A percentile compares a stretch with the other conserved stretches of the same genome.
These are phyloP conservation scores for Idaea aversata DNA, from an alignment of 2,888 invertebrate species.

Conservation along the genomic window DNA sequence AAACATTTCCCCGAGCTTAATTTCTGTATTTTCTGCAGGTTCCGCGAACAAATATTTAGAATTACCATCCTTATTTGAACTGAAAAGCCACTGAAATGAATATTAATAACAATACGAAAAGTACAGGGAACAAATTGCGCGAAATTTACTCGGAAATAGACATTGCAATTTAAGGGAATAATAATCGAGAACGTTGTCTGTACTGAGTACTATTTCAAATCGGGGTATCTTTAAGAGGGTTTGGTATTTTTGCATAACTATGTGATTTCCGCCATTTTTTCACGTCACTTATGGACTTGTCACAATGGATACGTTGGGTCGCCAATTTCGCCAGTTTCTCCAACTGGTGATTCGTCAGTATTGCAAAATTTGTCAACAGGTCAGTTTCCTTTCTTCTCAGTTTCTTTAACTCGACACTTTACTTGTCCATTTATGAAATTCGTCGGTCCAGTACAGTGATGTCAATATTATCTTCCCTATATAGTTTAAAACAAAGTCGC, in stretches of 20 bases:
- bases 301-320: no score
- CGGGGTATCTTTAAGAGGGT: background rate
- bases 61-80: background rate
- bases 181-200: background rate
- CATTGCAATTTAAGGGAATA: background rate
- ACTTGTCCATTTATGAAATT: no score
- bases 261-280: background rate
- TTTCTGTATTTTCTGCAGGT: background rate
- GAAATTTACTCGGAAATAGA: background rate
- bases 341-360: no score
- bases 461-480: no score
- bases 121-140: background rate
- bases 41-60: background rate
- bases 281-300: background rate
- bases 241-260: background rate
- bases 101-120: background rate
- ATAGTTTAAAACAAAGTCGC: no score
- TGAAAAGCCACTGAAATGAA: background rate
- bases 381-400: no score
- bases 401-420: no score
- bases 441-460: no score
- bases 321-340: no score
- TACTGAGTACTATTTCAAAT: background rate
- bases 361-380: no score
- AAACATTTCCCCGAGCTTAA: background rate